Conservation (phyloP, 2,113 vertebrate genomes). For the Artemisiospiza belli region DNA sequence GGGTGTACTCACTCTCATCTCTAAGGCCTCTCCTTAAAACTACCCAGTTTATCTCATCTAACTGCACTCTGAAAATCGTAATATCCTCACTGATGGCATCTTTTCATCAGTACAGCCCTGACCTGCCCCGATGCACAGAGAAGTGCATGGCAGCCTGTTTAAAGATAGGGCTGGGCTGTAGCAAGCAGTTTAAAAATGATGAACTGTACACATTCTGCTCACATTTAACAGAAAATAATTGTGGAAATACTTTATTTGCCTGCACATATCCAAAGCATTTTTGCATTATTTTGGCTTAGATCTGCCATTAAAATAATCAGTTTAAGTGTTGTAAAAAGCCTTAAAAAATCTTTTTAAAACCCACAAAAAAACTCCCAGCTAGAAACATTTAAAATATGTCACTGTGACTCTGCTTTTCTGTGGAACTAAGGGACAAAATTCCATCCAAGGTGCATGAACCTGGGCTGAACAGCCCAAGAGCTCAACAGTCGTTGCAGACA, state of each 20-base stretch:
- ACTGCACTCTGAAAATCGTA: rapidly evolving
- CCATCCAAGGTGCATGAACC: not conserved
- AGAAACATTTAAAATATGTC: not conserved
- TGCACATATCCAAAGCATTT: not conserved
- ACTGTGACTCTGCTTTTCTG: not conserved
- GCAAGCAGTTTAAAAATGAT: not conserved
- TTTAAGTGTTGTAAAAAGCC: not conserved
- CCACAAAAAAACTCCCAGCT: rapidly evolving
- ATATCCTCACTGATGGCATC: not conserved
- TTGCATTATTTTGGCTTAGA: not conserved
- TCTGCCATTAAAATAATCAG: rapidly evolving
- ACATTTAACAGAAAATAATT: not conserved
- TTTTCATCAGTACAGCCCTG: not conserved
- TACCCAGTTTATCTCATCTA: not conserved
- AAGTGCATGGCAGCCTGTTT: not conserved
- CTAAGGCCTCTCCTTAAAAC: not conserved
- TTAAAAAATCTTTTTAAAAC: not conserved
- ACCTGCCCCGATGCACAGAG: not conserved
- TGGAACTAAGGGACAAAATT: not conserved
- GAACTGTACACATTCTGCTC: not conserved
- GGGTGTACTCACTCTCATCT: not conserved
- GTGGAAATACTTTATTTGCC: not conserved
- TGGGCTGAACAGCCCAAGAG: not conserved
- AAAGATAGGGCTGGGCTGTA: not conserved
- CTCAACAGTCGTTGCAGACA: not conserved